Conservation (phyloP, 2,888 invertebrate genomes). For the Emesis furor region DNA sequence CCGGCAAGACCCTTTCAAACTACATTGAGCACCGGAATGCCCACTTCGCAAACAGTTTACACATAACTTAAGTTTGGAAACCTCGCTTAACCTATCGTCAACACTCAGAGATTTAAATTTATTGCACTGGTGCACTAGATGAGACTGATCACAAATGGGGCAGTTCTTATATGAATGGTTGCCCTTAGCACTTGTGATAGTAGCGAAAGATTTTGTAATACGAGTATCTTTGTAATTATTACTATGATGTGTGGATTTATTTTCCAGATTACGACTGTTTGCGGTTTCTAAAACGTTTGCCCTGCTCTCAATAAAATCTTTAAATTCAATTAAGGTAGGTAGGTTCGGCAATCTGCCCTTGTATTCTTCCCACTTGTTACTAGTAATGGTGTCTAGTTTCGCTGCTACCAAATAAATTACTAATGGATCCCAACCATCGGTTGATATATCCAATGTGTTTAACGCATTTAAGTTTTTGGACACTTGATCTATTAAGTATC, state of each 20-base stretch:
- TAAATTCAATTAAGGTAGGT: too few species aligned
- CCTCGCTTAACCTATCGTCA: background rate
- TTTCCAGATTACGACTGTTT: too few species aligned
- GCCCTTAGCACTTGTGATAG: too few species aligned
- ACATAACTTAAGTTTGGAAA: background rate
- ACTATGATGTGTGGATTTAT: too few species aligned
- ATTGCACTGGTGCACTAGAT: background rate
- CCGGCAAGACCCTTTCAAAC: background rate
- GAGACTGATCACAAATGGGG: background rate
- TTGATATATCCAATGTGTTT: background rate
- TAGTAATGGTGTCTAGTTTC: constrained; percentile 1
- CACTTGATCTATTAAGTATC: background rate
- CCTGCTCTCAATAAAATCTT: too few species aligned
- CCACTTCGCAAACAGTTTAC: background rate
- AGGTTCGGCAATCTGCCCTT: too few species aligned
- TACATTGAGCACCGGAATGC: background rate
- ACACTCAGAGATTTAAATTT: background rate
- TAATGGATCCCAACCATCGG: constrained; percentile 16
- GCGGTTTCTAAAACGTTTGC: too few species aligned
- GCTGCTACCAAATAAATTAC: constrained; percentile 8
- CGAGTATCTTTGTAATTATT: too few species aligned
- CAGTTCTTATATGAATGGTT: background rate
- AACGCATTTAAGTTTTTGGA: constrained; percentile 3
- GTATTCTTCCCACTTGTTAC: constrained; percentile 11
- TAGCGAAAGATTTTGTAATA: too few species aligned